phyloP scores from a whole-genome alignment of 2,888 invertebrate genomes.

The Monopis laevigella region DNA sequence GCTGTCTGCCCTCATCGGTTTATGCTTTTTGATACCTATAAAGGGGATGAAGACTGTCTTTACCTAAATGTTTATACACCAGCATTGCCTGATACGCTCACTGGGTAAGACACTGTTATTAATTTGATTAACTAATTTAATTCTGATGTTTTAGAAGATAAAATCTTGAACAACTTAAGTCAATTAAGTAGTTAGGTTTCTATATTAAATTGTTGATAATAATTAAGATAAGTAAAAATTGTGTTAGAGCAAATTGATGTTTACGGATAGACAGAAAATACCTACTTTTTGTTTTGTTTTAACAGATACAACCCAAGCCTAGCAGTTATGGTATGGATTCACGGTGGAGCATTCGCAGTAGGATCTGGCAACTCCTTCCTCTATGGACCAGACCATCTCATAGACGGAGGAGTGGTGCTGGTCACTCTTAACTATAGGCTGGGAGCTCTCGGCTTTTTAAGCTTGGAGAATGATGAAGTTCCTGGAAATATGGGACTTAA shows the following conservation, averaged over 20 bases:
- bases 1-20: slow-evolving; percentile 77
- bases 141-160: too few species aligned
- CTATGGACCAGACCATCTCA: slow-evolving; percentile 70
- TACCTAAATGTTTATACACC: slow-evolving; percentile 78
- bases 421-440: slow-evolving; percentile 72
- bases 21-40: slow-evolving; percentile 72
- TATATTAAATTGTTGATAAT: too few species aligned
- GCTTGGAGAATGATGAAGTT: slow-evolving; percentile 68
- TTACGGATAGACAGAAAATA: too few species aligned
- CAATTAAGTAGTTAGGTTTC: too few species aligned
- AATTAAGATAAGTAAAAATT: too few species aligned
- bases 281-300: neutral
- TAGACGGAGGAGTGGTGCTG: slow-evolving; percentile 69
- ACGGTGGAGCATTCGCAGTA: slow-evolving; percentile 71
- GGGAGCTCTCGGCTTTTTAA: slow-evolving; percentile 71
- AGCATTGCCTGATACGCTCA: slow-evolving; percentile 51
- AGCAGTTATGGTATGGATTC: slow-evolving; percentile 74
- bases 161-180: too few species aligned
- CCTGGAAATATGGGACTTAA: slow-evolving; percentile 74
- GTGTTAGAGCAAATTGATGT: too few species aligned
- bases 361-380: slow-evolving; percentile 71
- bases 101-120: slow-evolving; percentile 53
- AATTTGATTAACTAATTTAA: too few species aligned
- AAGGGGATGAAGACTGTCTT: slow-evolving; percentile 73
- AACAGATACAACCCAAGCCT: slow-evolving; percentile 59